These are phyloP conservation scores for Lycia hirtaria DNA, from an alignment of 2,888 invertebrate genomes.

Conservation along the genomic window DNA sequence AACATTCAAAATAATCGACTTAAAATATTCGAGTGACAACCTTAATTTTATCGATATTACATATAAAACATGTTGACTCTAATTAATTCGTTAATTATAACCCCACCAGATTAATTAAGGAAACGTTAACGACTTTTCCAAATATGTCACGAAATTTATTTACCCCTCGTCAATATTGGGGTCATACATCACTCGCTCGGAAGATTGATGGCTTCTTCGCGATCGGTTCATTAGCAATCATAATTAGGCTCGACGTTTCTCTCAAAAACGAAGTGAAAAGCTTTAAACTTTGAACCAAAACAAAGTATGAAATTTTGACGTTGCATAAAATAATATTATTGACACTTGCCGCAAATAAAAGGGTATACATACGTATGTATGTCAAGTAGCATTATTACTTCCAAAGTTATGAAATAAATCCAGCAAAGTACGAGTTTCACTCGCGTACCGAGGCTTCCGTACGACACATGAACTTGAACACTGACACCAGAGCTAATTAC, in stretches of 20 bases:
- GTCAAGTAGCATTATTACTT: too few relatives aligned
- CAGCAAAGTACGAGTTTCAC: too few relatives aligned
- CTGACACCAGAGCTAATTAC: too few relatives aligned
- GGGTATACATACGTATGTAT: too few relatives aligned
- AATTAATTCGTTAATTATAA: slow-evolving; percentile 27
- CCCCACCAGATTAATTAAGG: slow-evolving; percentile 31
- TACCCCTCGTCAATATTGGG: slow-evolving; percentile 54
- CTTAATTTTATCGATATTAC: slow-evolving; percentile 13
- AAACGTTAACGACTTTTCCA: slow-evolving; percentile 47
- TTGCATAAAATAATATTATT: too few relatives aligned
- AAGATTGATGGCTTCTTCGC: slow-evolving; percentile 68
- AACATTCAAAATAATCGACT: background rate
- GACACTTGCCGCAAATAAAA: too few relatives aligned
- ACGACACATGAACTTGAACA: too few relatives aligned
- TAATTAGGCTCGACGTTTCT: slow-evolving; percentile 50
- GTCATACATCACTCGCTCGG: slow-evolving; percentile 61
- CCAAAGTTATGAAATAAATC: too few relatives aligned
- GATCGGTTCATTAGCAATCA: slow-evolving; percentile 66
- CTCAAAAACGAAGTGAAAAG: too few relatives aligned
- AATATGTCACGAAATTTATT: slow-evolving; percentile 53
- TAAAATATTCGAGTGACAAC: background rate
- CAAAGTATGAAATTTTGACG: too few relatives aligned
- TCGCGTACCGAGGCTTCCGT: too few relatives aligned
- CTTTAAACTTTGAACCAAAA: too few relatives aligned
- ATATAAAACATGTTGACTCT: slow-evolving; percentile 17